Conservation (phyloP, 2,113 vertebrate species). For the Hippolais icterina region DNA sequence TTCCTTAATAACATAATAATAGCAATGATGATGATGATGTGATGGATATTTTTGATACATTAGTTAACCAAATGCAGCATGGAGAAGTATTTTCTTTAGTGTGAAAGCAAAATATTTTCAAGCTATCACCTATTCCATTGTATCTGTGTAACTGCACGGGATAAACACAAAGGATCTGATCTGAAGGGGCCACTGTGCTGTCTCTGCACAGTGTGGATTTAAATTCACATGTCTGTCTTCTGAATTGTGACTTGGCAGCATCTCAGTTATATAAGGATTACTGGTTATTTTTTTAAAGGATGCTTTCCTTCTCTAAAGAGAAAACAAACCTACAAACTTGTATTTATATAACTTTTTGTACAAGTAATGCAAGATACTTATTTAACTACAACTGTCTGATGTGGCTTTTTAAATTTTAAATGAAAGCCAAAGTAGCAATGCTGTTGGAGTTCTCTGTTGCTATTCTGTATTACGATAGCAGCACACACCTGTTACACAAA, state of each 20-base stretch:
- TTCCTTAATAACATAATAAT: constrained; percentile 11
- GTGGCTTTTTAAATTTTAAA: constrained; percentile 31
- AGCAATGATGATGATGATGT: background rate
- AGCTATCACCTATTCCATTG: background rate
- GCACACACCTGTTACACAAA: background rate
- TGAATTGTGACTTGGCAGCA: constrained; percentile 60
- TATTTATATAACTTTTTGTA: constrained; percentile 75
- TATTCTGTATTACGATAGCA: background rate
- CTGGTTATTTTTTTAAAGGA: constrained; percentile 61
- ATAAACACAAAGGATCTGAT: background rate
- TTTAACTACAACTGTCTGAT: constrained; percentile 60
- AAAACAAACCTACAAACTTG: constrained; percentile 54
- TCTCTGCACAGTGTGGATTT: constrained; percentile 54
- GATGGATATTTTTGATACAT: constrained; percentile 13
- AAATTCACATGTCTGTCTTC: constrained; percentile 67
- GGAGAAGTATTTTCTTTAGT: background rate
- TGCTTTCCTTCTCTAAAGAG: constrained; percentile 56
- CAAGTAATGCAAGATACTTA: constrained; percentile 77
- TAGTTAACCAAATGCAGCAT: constrained; percentile 10
- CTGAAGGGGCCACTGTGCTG: background rate
- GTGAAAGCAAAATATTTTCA: background rate
- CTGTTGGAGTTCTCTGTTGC: background rate
- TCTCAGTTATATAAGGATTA: constrained; percentile 26
- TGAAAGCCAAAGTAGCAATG: background rate
- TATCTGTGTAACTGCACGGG: background rate